A percentile compares a stretch with the other conserved stretches of the same genome.
These are phyloP conservation scores for Drosophila suzukii DNA, from an alignment of 1,140 invertebrate genomes.

Conservation along the genomic window DNA sequence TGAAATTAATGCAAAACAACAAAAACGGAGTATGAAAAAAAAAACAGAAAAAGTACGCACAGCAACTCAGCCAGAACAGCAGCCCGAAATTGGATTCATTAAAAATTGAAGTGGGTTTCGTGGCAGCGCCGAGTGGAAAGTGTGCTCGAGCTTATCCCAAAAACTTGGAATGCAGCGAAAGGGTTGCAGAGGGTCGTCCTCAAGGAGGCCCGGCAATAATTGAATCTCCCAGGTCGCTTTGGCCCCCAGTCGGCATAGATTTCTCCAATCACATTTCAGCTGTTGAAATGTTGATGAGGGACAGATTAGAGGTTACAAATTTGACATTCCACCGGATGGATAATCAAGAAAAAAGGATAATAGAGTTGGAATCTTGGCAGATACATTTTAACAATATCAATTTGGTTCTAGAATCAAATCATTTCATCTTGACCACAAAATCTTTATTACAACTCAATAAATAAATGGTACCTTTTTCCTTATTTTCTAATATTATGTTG, in stretches of 20 bases:
- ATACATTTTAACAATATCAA: neutral
- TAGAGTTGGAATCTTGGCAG: neutral
- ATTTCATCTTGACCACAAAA: neutral
- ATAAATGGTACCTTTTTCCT: no score
- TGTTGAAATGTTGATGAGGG: conserved; percentile 50
- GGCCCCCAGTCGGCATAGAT: conserved; percentile 39
- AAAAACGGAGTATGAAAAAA: conserved; percentile 11
- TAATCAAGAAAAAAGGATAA: conserved; percentile 13
- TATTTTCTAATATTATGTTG: no score
- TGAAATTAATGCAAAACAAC: conserved; percentile 78
- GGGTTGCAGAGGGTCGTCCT: conserved; percentile 25
- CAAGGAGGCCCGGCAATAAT: conserved; percentile 40
- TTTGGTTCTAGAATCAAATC: neutral
- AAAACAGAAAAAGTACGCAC: conserved; percentile 11
- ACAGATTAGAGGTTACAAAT: conserved; percentile 49
- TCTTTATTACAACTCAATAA: neutral
- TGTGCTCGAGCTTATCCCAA: conserved; percentile 60
- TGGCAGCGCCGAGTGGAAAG: conserved; percentile 11
- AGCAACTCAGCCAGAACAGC: conserved; percentile 44
- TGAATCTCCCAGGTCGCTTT: conserved; percentile 42
- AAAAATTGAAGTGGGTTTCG: conserved; percentile 78
- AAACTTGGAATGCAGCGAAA: conserved; percentile 46
- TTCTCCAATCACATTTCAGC: conserved; percentile 49
- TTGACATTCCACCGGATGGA: conserved; percentile 46
- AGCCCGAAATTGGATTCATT: conserved; percentile 76